Base-by-base conservation (phyloP, 2,888 invertebrate species). In the Cephus nigrinus region DNA sequence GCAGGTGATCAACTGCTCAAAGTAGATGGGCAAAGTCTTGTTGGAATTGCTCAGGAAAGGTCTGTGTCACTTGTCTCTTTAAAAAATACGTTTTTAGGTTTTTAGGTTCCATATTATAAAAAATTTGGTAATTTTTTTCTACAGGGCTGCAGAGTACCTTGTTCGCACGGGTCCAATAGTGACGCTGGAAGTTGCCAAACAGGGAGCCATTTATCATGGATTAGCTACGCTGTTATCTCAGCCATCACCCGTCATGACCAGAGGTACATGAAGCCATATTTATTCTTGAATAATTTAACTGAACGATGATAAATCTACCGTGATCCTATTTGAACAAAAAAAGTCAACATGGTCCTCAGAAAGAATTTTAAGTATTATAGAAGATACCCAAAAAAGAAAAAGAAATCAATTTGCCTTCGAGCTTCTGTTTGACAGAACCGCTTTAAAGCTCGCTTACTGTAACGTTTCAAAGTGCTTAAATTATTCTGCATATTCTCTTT, bases 1-100 rank as follows among this genome's bases (percentile, higher is more conserved):
- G 98, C 98, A 81, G 99, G 99, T 23, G 99, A 99, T 93, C 99
- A 99, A 92, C 93, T 99, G 83, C 92, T 99, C 69, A 96, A 98
- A 82, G 99, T 99, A 1, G 99, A 99, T 92, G 99, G 99, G 15
- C 97, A 98, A 91, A 98, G 98, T 86, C 94, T 98, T 78, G 95
- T 98, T 80, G 98, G 94, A 80, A 93, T 95, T 76, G 93, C 94
- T 2, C 95, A 95, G 89, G 95, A 95, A 91, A 93, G 93, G 94
- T 94, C 55, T 9, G 55, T 55, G 23, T 9, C 55, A 9, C 55
- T 55, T 23, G 55, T 1, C 23, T 55, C 23, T 5, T 86, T 89
- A 92, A 88, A 75, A 36, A 34, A 76, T 68, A 34, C 2, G 68
- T 11, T 74, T 9, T 11, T 32, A 31, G 12, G 4, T 30, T 68